A percentile compares a stretch with the other conserved stretches of the same genome.
phyloP scores from a whole-genome alignment of 2,888 invertebrate genomes.

The Hesperia comma region DNA sequence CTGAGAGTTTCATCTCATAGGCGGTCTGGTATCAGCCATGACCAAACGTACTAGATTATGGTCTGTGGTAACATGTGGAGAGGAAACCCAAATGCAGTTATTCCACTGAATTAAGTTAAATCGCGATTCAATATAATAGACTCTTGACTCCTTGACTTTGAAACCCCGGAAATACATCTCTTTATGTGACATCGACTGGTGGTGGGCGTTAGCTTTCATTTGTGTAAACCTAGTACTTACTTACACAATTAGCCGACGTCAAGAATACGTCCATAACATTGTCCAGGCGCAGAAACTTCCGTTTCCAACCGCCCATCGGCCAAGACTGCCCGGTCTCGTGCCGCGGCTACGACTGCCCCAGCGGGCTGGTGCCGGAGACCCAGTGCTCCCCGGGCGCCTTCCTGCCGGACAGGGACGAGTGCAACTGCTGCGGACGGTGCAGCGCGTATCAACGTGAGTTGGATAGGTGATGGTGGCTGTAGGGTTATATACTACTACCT shows the following conservation, averaged over 20 bases:
- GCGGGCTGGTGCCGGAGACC: slow-evolving; percentile 54
- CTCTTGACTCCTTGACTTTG: too few relatives aligned
- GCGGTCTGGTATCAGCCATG: too few relatives aligned
- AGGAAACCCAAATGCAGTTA: background rate
- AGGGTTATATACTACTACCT: too few relatives aligned
- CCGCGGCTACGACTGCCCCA: slow-evolving; percentile 60
- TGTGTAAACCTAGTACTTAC: too few relatives aligned
- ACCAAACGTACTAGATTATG: too few relatives aligned
- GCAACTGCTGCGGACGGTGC: slow-evolving; percentile 75
- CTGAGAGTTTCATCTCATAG: too few relatives aligned
- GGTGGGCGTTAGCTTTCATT: too few relatives aligned
- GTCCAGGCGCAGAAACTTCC: slow-evolving; percentile 61
- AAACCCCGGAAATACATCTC: too few relatives aligned
- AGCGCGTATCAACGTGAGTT: slow-evolving; percentile 69
- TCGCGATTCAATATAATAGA: too few relatives aligned
- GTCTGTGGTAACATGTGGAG: too few relatives aligned
- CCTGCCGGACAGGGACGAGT: slow-evolving; percentile 64
- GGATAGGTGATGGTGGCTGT: background rate
- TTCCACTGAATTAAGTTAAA: background rate
- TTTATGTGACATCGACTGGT: too few relatives aligned
- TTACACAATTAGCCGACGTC: too few relatives aligned
- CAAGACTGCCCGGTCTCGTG: slow-evolving; percentile 67
- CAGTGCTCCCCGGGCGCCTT: slow-evolving; percentile 65
- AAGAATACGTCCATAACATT: background rate
- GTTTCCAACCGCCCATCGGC: slow-evolving; percentile 58